Evolutionary conservation across 1,140 invertebrate genomes (phyloP), one percentile per base, ranked within the genome.

Genomic region (Saccostrea echinata): DNA sequence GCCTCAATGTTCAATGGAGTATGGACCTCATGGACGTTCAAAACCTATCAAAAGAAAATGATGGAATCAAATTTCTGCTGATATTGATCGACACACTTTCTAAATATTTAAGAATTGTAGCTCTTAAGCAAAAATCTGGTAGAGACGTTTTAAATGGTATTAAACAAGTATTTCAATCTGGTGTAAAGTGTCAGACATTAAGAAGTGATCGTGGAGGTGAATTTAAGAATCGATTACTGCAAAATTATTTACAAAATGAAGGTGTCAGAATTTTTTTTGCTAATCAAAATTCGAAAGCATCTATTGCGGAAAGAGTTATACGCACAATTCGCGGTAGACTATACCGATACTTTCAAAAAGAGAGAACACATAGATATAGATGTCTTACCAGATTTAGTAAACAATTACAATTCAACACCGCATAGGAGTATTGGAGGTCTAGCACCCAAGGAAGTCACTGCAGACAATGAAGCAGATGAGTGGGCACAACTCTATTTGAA

Each of bases 321-420:
- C n/a, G n/a, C n/a, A n/a, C n/a, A n/a, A n/a, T n/a, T n/a, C n/a
- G n/a, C n/a, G 83, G 83, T 16, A 80, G 30, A 13, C 43, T 88
- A 24, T 88, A 43, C 71, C 71, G 84, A 8, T 88, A 88, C 51
- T 86, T 86, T 33, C 81, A 71, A 18, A 85, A 84, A 57, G 43
- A 84, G 11, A 82, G 81, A 86, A 83, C 76, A 1, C 53, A 86
- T 27, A 21, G 84, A 12, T 88, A 68, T 88, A 21, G 80, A 86
- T 35, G n/a, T 88, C 35, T 57, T 88, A 53, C 57, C 53, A 55
- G 57, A 86, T 13, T 18, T 88, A 8, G 76, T 88, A 2, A 30
- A 83, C n/a, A 88, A 80, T 71, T 88, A 88, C 81, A 88, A 88
- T 71, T n/a, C 76, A 61, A 85, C 84, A 8, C 87, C 84, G 9